Base-by-base conservation (phyloP, 1,140 invertebrate genomes). In the Vanessa atalanta region DNA sequence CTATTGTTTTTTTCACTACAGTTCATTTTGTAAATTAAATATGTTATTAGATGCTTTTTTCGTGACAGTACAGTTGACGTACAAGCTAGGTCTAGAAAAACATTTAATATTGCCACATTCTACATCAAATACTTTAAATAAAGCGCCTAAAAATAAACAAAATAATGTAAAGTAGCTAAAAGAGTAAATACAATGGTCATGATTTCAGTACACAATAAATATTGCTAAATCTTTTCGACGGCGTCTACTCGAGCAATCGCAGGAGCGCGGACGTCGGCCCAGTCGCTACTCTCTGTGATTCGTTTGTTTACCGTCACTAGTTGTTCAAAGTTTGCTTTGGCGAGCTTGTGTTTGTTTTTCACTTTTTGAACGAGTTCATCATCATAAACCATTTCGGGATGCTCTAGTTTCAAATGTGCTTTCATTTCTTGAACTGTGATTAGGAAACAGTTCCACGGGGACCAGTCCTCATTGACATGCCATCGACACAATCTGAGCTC, bases 371-470 rank as follows among this genome's bases (percentile, higher is more conserved):
- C 86, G 47, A 95, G 88, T 66, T 94, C 92, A 47, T 93, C 88
- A 74, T 94, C 94, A 76, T 95, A 95, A 0, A 94, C 92, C 12
- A 89, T 79, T 68, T 94, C 92, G 16, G 94, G 89, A 14, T 88
- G 76, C 37, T 92, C 84, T 11, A 95, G 80, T 74, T 90, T 93
- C 51, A 94, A 79, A 79, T 96, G 96, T 6, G 92, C 88, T 71
- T 95, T 94, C 57, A 94, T 94, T 88, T 96, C 96, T 61, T 95
- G 93, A 1, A 94, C 84, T 0, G 95, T 96, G 1, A 96, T 85
- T 20, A 96, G 83, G 67, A 96, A 94, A 78, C 95, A 96, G 81
- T 96, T 96, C 96, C 95, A 96, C 1, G 96, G 96, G 11, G 95
- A 93, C 96, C 96, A 96, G 53, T 95, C 94, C 48, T 94, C 82